A percentile compares a stretch with the other conserved stretches of the same genome.
Conservation (phyloP, 2,113 vertebrate species). For the Chaetorhynchus papuensis region DNA sequence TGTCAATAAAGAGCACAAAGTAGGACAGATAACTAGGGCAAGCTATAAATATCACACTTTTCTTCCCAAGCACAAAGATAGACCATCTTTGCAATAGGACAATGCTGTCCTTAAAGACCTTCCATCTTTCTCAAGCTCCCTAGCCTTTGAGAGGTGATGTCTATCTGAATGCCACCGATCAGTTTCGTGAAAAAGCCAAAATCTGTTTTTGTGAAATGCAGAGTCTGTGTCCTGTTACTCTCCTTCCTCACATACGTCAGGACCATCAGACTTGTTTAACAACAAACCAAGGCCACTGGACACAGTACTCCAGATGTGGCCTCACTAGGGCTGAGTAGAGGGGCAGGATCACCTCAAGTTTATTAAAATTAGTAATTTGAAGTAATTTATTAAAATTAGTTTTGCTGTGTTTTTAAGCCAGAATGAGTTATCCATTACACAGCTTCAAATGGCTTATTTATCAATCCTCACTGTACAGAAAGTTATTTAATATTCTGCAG, state of each 20-base stretch:
- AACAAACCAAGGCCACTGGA: not conserved
- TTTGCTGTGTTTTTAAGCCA: not conserved
- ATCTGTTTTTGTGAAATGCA: not conserved
- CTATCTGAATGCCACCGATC: not conserved
- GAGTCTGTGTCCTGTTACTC: not conserved
- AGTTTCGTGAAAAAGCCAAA: not conserved
- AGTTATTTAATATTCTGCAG: not conserved
- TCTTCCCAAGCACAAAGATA: not conserved
- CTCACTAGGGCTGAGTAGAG: not conserved
- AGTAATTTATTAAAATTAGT: not conserved
- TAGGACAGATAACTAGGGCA: not conserved
- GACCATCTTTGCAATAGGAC: not conserved
- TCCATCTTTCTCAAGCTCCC: not conserved
- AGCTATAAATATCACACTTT: not conserved
- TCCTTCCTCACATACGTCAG: not conserved
- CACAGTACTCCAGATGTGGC: not conserved
- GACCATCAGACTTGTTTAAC: not conserved
- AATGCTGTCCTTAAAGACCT: not conserved
- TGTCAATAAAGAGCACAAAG: not conserved
- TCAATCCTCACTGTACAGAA: not conserved
- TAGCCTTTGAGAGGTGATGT: not conserved
- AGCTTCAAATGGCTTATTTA: not conserved
- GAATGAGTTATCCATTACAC: not conserved
- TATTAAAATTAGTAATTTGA: not conserved
- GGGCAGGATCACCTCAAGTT: not conserved